phyloP scores from a whole-genome alignment of 2,113 vertebrate genomes.

The Tragulus kanchil region DNA sequence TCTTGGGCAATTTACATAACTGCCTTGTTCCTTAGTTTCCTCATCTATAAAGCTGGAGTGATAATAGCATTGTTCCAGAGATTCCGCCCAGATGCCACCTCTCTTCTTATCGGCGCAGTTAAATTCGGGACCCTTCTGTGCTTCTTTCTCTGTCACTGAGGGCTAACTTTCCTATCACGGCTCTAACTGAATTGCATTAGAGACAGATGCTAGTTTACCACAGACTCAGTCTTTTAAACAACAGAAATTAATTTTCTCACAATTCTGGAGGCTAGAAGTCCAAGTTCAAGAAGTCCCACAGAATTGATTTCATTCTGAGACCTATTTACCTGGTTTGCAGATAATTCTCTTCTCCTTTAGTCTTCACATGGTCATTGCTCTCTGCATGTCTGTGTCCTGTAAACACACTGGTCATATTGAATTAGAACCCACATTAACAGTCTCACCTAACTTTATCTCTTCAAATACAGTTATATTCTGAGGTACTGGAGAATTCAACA shows the following conservation, averaged over 20 bases:
- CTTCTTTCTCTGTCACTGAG: neutral
- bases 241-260: neutral
- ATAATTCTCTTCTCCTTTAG: neutral
- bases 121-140: neutral
- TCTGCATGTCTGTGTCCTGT: neutral
- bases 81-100: neutral
- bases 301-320: neutral
- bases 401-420: neutral
- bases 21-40: neutral
- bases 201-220: neutral
- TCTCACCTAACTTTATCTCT: slow-evolving; percentile 23
- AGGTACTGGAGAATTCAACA: neutral
- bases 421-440: neutral
- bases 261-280: neutral
- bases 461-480: neutral
- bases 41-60: neutral
- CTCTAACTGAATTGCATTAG: neutral
- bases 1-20: neutral
- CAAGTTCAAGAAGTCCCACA: neutral
- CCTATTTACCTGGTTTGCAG: neutral
- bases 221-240: neutral
- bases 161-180: neutral
- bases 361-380: neutral
- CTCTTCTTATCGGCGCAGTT: neutral
- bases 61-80: neutral